Evolutionary conservation across 92 coral and sea anemone species (phyloP), one percentile per base, ranked within the genome.

Genomic region (Palythoa grandis): DNA sequence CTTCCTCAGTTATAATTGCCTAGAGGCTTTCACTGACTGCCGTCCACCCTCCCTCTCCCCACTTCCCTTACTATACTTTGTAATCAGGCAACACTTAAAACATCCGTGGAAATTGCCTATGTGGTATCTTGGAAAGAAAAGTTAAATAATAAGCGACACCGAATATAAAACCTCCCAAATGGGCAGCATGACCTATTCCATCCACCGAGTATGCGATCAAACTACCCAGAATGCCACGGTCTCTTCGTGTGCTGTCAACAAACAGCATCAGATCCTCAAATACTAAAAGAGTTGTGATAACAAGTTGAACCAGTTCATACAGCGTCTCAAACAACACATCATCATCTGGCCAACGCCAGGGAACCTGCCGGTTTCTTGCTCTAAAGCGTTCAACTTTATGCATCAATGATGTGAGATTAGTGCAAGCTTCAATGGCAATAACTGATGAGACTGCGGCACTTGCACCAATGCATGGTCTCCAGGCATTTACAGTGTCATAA

Each of bases 111-210:
- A 80, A 52, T n/a, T 52, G 39, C 43, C 88, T 85, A 5, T 17
- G 63, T 38, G 88, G 83, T 23, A 76, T 58, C 47, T 85, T 85
- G 5, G 73, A 71, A 77, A 92, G 86, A 58, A 87, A 63, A 66
- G 61, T 16, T 14, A 82, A 69, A 83, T 92, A 94, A 85, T 96
- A 96, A 6, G 83, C 0, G 11, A 96, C 24, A 5, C 98, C 98
- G 91, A 95, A 96, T 72, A 96, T 15, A 65, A 93, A 95, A 11
- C 98, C 98, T 4, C 96, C 98, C 19, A 96, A 53, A 78, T 96
- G 98, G 9, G 98, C 98, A 7, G 95, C 96, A 77, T 96, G 96
- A 10, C 98, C 98, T 20, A 94, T 91, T 22, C 93, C 94, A 89
- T 95, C 93, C 8, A 87, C 83, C 3, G 95, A 87, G 74, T 95